Evolutionary conservation across 1,140 invertebrate genomes (phyloP), one percentile per base, ranked within the genome.

Genomic region (Drosophila kanapiae): DNA sequence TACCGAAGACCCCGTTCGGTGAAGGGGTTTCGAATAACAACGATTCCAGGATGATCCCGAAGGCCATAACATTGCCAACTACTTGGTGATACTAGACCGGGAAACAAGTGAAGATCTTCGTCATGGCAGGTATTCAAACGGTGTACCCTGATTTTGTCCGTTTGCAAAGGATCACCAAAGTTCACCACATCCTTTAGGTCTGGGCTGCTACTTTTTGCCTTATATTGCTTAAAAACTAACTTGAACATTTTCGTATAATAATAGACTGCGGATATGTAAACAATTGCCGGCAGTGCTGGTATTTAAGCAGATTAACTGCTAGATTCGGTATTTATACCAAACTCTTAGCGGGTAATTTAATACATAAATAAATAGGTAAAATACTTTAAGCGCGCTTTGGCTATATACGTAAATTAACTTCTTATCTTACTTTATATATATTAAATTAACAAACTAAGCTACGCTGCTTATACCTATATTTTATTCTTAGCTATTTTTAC

Each of bases 21-120:
- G 93, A 99, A 98, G 49, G 98, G 97, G 94, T 98, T 98, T 80
- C 93, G 94, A 54, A 99, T 96, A 48, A 97, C 94, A 79, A 98
- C 93, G 33, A 98, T 94, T 14, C 97, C 96, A 56, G 95, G 94
- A 81, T 95, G 94, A 60, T 93, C 80, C 29, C 78, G 56, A 11
- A 96, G 93, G 71, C 93, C 92, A 83, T 93, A 96, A 57, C 94
- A 85, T 81, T 94, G 88, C 96, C 96, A 97, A 31, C 93, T 80
- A 48, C 92, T 84, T 5, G 81, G 29, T 7, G 94, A 82, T 75
- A 91, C 93, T 45, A 97, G n/a, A 1, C 90, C 45, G 5, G 64
- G 68, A 4, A 63, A 9, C 18, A 4, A 9, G 8, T 10, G 56
- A 4, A n/a, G 6, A 14, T 37, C 29, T 18, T 47, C n/a, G 9